phyloP scores from a whole-genome alignment of 1,140 invertebrate genomes.

The Lethrus apterus region DNA sequence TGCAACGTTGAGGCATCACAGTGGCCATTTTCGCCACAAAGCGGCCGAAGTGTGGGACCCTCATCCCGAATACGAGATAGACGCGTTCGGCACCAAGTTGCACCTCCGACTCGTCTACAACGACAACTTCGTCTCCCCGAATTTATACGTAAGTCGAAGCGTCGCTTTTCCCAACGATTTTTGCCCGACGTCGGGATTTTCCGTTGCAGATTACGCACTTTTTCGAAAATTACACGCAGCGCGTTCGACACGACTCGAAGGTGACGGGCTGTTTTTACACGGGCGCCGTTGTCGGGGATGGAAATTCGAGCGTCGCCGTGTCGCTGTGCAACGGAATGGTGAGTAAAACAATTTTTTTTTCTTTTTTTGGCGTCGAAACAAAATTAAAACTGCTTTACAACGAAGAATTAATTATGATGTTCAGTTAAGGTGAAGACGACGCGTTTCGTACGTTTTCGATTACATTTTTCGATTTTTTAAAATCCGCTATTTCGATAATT shows the following conservation, averaged over 20 bases:
- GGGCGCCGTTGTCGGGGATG: conserved; percentile 59
- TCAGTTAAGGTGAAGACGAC: background rate
- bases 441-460: background rate
- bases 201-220: conserved; percentile 49
- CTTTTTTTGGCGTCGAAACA: no score
- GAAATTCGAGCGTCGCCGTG: conserved; percentile 56
- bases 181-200: conserved; percentile 3
- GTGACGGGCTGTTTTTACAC: conserved; percentile 60
- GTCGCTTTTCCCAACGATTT: conserved; percentile 9
- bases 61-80: conserved; percentile 61
- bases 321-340: conserved; percentile 74
- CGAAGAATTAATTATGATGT: background rate
- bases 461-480: background rate
- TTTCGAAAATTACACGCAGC: conserved; percentile 45
- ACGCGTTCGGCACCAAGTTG: conserved; percentile 52
- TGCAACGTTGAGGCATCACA: conserved; percentile 48
- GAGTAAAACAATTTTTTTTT: conserved; percentile 38
- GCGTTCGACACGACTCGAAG: conserved; percentile 38
- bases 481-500: background rate
- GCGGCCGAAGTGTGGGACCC: conserved; percentile 61
- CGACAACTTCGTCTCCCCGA: conserved; percentile 48
- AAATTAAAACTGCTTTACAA: no score
- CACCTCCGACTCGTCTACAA: conserved; percentile 51
- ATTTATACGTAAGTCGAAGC: conserved; percentile 46
- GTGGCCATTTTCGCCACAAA: conserved; percentile 56